phyloP scores from a whole-genome alignment of 2,888 invertebrate genomes.

The Muscina levida region DNA sequence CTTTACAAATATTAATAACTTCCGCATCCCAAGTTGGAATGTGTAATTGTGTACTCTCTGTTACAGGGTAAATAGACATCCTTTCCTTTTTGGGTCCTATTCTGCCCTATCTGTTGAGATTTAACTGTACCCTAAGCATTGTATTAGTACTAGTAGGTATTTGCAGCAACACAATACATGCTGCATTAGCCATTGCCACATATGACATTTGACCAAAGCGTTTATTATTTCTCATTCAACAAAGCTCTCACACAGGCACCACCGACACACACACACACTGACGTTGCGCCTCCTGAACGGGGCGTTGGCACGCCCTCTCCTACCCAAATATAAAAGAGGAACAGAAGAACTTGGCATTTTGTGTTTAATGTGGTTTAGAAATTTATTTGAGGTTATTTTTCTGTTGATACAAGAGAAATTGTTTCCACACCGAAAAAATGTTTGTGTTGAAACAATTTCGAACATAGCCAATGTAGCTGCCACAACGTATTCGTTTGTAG shows the following conservation, averaged over 20 bases:
- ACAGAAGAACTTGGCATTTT: slow-evolving; percentile 44
- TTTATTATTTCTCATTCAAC: slow-evolving; percentile 55
- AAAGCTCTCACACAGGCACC: not conserved
- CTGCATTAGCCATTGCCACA: slow-evolving; percentile 55
- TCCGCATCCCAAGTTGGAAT: too few species aligned
- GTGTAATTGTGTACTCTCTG: too few species aligned
- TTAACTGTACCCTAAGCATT: not conserved
- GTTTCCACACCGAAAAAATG: slow-evolving; percentile 44
- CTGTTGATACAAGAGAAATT: slow-evolving; percentile 47
- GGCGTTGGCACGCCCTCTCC: not conserved
- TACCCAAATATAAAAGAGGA: not conserved
- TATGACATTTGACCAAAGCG: slow-evolving; percentile 56
- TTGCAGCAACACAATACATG: slow-evolving; percentile 29
- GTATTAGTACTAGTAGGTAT: not conserved
- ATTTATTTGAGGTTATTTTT: slow-evolving; percentile 61
- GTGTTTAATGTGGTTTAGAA: slow-evolving; percentile 55
- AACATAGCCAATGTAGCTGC: slow-evolving; percentile 7
- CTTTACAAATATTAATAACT: too few species aligned
- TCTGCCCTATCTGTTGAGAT: not conserved
- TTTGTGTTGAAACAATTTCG: slow-evolving; percentile 29
- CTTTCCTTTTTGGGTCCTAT: too few species aligned
- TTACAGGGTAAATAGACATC: too few species aligned
- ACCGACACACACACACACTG: not conserved
- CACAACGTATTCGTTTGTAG: not conserved
- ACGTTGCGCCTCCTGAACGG: not conserved